Base-by-base conservation (phyloP, 2,797 vertebrate species). In the Gymnodraco acuticeps region DNA sequence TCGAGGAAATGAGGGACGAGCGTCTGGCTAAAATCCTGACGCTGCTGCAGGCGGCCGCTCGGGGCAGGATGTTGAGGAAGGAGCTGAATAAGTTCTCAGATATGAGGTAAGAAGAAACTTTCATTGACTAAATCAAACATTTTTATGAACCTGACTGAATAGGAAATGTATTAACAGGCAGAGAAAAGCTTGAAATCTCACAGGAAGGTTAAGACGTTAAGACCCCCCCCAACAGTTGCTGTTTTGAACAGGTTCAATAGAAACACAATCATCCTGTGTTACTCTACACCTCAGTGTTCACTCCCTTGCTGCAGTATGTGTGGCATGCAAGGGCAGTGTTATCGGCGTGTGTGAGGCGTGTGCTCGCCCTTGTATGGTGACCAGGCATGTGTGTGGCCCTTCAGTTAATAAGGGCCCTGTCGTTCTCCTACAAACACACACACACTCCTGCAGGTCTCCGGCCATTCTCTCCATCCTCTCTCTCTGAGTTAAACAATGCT, bases 1-100 rank as follows among this genome's bases (percentile, higher is more conserved):
- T 99, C 62, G 97, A 98, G 66, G 96, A 98, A 87, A 92, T 98
- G 92, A 89, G 97, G 48, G 98, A 99, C 31, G 94, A 97, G 77
- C 95, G 96, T 7, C 84, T 98, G 92, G 96, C 96, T 78, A 97
- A 97, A 93, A 90, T 97, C 67, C 80, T 98, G 80, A 98, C 96
- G 0, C 80, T 97, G 93, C 89, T 98, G 67, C 97, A 98, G 93
- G 96, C 97, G 0, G 92, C 89, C n/a, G 95, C 96, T 84, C 95
- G 97, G 0, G 96, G 97, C 19, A 94, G 89, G 72, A 92, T 98
- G 65, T 97, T 97, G 96, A 96, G 96, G 78, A 79, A 94, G 27
- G 95, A 97, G 76, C 95, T 96, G 43, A 87, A 85, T 65, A 96
- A 84, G 83, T 96, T 97, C 91, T 94, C 85, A 47, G 94, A 94